Conservation (phyloP, 2,113 vertebrate species). For the Cryptomyrus ogoouensis region DNA sequence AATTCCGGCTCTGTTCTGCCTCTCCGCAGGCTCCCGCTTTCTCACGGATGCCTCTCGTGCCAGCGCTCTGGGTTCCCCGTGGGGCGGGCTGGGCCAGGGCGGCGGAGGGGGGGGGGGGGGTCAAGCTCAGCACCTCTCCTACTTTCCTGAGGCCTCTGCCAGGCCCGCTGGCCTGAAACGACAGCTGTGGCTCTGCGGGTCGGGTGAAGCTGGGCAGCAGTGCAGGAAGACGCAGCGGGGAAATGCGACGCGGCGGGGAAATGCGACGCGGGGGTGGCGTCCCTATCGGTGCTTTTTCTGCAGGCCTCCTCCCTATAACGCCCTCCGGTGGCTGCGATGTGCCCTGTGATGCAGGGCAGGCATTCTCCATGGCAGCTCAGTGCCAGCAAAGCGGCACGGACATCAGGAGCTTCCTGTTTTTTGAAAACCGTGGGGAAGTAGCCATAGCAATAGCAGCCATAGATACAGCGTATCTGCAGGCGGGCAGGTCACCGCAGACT, state of each 20-base stretch:
- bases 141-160: not conserved
- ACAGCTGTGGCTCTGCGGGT: not conserved
- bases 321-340: not conserved
- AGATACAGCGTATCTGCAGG: not conserved
- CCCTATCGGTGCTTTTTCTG: not conserved
- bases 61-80: slow-evolving; percentile 1
- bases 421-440: not conserved
- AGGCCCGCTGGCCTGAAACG: not conserved
- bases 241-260: not conserved
- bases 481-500: not conserved
- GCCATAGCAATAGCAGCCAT: not conserved
- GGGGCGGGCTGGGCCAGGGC: not conserved
- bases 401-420: slow-evolving; percentile 31
- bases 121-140: not conserved
- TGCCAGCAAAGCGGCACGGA: not conserved
- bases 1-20: slow-evolving; percentile 26
- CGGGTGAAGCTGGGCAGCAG: not conserved
- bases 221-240: not conserved
- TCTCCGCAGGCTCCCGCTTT: slow-evolving; percentile 1
- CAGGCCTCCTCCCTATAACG: not conserved
- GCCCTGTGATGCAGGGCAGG: not conserved
- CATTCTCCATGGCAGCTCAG: not conserved
- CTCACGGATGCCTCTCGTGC: slow-evolving; percentile 18
- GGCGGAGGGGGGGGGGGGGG: not conserved
- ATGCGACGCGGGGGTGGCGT: not conserved